phyloP scores from a whole-genome alignment of 30 jellyfish, hydroid and myxozoan species.

The Turritopsis rubra region DNA sequence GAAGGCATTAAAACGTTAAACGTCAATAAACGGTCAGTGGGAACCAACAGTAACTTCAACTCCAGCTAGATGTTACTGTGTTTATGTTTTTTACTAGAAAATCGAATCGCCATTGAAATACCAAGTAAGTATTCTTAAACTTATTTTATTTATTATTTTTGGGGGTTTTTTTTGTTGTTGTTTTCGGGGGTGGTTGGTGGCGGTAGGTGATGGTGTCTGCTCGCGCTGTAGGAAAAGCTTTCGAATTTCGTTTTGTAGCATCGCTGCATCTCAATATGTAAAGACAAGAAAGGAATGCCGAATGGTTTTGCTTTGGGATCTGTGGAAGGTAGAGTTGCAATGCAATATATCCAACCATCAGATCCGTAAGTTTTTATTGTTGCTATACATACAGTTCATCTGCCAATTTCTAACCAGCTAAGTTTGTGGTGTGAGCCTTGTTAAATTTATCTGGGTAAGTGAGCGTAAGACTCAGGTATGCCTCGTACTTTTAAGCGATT shows the following conservation, averaged over 20 bases:
- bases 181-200: not conserved
- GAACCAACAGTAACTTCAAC: too few species aligned
- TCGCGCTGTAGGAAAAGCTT: not conserved
- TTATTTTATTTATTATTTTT: too few species aligned
- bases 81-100: conserved; percentile 14
- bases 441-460: too few species aligned
- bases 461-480: too few species aligned
- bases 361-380: conserved; percentile 61
- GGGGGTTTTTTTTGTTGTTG: not conserved
- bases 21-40: too few species aligned
- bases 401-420: too few species aligned
- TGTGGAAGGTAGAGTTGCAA: conserved; percentile 92
- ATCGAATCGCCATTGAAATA: conserved; percentile 70
- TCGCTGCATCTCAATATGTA: conserved; percentile 75
- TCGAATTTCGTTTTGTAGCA: conserved; percentile 30
- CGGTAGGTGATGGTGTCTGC: not conserved
- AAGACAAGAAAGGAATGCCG: conserved; percentile 79
- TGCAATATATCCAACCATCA: conserved; percentile 76
- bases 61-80: not conserved
- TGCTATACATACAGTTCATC: too few species aligned
- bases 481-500: too few species aligned
- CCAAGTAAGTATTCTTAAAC: conserved; percentile 29
- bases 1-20: too few species aligned
- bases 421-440: too few species aligned
- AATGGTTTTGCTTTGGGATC: conserved; percentile 94